Conservation (phyloP, 2,888 invertebrate genomes). For the Crossocerus cetratus region DNA sequence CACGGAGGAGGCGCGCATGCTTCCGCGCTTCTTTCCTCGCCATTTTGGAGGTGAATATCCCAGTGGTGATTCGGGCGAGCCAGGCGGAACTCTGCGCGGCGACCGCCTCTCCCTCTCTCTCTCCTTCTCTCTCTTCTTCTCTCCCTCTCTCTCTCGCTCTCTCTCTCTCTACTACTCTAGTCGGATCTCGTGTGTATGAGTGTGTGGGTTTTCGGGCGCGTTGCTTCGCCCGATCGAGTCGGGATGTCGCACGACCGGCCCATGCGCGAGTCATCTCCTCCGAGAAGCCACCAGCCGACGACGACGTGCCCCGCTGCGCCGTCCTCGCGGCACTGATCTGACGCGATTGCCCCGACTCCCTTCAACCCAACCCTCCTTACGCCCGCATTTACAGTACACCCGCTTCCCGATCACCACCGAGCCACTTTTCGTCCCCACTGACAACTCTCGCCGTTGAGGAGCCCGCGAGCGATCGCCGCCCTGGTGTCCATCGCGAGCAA, state of each 20-base stretch:
- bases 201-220: constrained; percentile 31
- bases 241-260: constrained; percentile 20
- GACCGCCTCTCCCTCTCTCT: too few relatives aligned
- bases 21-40: constrained; percentile 69
- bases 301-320: constrained; percentile 27
- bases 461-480: too few relatives aligned
- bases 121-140: too few relatives aligned
- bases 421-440: too few relatives aligned
- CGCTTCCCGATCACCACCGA: too few relatives aligned
- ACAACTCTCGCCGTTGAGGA: too few relatives aligned
- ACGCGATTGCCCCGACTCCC: constrained; percentile 46
- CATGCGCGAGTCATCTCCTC: constrained; percentile 35
- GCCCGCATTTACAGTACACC: constrained; percentile 70
- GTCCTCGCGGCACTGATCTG: constrained; percentile 46
- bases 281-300: constrained; percentile 19
- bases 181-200: too few relatives aligned
- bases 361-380: constrained; percentile 72
- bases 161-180: too few relatives aligned
- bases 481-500: too few relatives aligned
- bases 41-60: constrained; percentile 76
- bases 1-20: constrained; percentile 64
- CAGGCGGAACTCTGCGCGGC: too few relatives aligned
- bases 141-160: constrained; percentile 52
- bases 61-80: too few relatives aligned
- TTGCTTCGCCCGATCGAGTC: constrained; percentile 13